Base-by-base conservation (phyloP, 92 coral and sea anemone genomes). In the Montipora capitata region DNA sequence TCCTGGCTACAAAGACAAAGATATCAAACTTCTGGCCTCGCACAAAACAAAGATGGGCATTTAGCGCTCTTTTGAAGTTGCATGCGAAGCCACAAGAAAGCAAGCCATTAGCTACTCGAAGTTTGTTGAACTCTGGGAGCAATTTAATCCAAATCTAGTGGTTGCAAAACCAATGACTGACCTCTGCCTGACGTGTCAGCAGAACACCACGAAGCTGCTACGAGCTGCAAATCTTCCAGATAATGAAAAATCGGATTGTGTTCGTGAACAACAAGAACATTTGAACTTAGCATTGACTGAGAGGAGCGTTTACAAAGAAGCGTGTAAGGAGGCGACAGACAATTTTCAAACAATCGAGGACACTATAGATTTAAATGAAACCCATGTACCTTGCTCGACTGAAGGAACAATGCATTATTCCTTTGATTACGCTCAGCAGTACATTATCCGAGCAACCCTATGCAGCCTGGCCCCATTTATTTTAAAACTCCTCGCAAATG, bases 151-250 rank as follows among this genome's bases (percentile, higher is more conserved):
- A 16, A 83, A 88, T 54, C 57, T 88, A 72, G 83, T 88, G 73
- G 93, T 92, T 13, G 95, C 90, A 40, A 92, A 89, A 80, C 95
- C 93, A 14, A 92, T 79, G 83, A 88, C 87, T 43, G 93, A 92
- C 73, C 81, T 92, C 67, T 92, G 87, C 90, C 63, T 80, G 62
- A 81, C 89, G 10, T 89, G 93, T 62, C 93, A 89, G 76, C 43
- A 78, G 44, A 89, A 92, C 81, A 92, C 92, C n/a, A 70, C 80
- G 18, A 88, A 88, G 82, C 88, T 92, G 42, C 87, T 77, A 66
- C 77, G 95, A 49, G 85, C 93, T 10, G 72, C 52, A 42, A 92
- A 88, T 73, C 80, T 89, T 40, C 76, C 88, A 4, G 86, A 89
- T 27, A 72, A 51, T 20, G 88, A 92, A 70, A 92, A 88, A 78